Evolutionary conservation across 1,140 invertebrate genomes (phyloP), one percentile per base, ranked within the genome.

Genomic region (Aphaenogaster floridana): DNA sequence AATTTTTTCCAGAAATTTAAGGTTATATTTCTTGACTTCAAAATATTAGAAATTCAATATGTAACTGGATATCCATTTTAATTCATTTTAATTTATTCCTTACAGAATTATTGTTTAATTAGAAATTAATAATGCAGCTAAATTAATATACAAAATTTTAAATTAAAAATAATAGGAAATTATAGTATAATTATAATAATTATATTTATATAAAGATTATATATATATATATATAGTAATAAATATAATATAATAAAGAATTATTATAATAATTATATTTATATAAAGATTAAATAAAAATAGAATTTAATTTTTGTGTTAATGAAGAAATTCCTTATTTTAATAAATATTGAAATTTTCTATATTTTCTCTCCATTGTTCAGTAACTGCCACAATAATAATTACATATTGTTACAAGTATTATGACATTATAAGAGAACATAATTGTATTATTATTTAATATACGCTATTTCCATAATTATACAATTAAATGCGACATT

Each of bases 341-440:
- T n/a, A 48, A 28, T 71, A 1, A 52, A 8, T 72, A 42, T 59
- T 45, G 15, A 39, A 42, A 59, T 42, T 42, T 77, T n/a, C 9
- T 15, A 76, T 39, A 76, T 76, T 57, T 77, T 21, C 3, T 71
- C 11, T 68, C 5, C 13, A n/a, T 39, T 39, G 39, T 8, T 66
- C 13, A 64, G 15, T 39, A 66, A 42, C 8, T 15, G 15, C 3
- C 15, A 13, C 9, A 42, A 68, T 68, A 45, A 68, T 45, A 72
- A 72, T 34, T 72, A 52, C 2, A 17, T 72, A 34, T 36, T 34
- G 28, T 50, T 72, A 72, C 7, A 72, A 52, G 34, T 72, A 59
- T 21, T 59, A 39, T 64, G n/a, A 64, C 2, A n/a, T 8, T 17
- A 17, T 36, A 72, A 52, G 9, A 42, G 7, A 61, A 57, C 3